Evolutionary conservation across 2,113 vertebrate genomes (phyloP), one percentile per base, ranked within the genome.

Genomic region (Callocephalon fimbriatum): DNA sequence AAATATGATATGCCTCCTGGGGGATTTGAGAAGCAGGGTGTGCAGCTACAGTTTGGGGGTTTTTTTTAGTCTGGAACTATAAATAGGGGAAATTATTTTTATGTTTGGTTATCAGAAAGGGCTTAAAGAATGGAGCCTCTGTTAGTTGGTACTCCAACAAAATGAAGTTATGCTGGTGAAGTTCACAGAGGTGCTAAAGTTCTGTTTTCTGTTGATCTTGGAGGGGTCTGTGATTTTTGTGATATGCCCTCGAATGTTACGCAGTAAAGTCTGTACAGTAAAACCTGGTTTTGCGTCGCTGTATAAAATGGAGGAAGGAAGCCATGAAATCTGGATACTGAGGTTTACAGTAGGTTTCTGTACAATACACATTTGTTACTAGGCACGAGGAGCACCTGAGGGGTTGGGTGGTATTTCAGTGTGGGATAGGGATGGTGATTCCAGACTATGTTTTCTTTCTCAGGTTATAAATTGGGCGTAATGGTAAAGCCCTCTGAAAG

Each of bases 121-220:
- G 73, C 45, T 67, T 70, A 59, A 54, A 82, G 56, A 95, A 88
- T 66, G 61, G 68, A 68, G 38, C 16, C 61, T 94, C 54, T 94
- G 86, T 93, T 96, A 79, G 71, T 31, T 83, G 42, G 32, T 58
- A 17, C 20, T 86, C 48, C 45, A 37, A 65, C 74, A 84, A 68
- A 87, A 79, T 40, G 50, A 65, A 75, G 73, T 67, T 63, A 90
- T 95, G 91, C 72, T 82, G 62, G 32, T 77, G 56, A 72, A 83
- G 61, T 95, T 96, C 59, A 22, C 2, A 4, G 70, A 80, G 77
- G 91, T 96, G 47, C 80, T 86, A 25, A 83, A 85, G 40, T 68
- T 88, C 86, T 68, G 65, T 9, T 74, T 90, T 92, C 65, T 81
- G 25, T 92, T 92, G 51, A 59, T 82, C 66, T 96, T 6, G 0